Percentiles rank a stretch among this genome's conserved stretches.
Conservation (phyloP, 1,140 invertebrate genomes). For the Drosophila kanapiae region DNA sequence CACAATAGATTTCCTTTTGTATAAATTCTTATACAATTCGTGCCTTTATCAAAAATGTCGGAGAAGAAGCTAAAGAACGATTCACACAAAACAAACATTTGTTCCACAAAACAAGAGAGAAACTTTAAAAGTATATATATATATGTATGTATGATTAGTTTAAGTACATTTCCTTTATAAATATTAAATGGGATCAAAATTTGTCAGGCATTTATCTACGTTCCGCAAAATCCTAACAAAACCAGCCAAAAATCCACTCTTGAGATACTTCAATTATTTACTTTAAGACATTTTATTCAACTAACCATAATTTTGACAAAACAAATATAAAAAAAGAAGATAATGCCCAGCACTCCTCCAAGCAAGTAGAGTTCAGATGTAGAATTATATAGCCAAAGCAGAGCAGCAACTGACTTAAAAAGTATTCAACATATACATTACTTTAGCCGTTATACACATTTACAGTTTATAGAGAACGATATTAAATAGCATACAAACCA, state of each 20-base stretch:
- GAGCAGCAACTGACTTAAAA: constrained; percentile 40
- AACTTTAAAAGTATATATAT: constrained; percentile 21
- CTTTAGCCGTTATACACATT: constrained; percentile 53
- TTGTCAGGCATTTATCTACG: constrained; percentile 56
- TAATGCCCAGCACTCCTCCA: constrained; percentile 40
- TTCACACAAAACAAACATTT: constrained; percentile 25
- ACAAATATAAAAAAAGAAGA: neutral
- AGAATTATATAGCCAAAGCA: constrained; percentile 33
- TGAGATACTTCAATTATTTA: constrained; percentile 34
- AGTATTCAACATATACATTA: constrained; percentile 51
- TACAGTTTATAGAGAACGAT: constrained; percentile 44
- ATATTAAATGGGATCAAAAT: constrained; percentile 70
- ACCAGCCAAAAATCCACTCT: constrained; percentile 13
- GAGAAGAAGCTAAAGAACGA: constrained; percentile 13
- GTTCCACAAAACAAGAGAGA: constrained; percentile 18
- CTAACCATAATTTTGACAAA: constrained; percentile 29
- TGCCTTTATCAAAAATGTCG: constrained; percentile 55
- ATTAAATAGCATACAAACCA: constrained; percentile 43
- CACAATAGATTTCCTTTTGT: constrained; percentile 54
- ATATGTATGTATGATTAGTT: constrained; percentile 28
- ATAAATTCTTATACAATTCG: constrained; percentile 57
- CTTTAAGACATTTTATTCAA: constrained; percentile 30
- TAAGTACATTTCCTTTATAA: constrained; percentile 39
- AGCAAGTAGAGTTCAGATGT: constrained; percentile 46
- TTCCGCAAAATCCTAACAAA: constrained; percentile 46